phyloP scores from a whole-genome alignment of 2,113 vertebrate species.

The Indri indri region DNA sequence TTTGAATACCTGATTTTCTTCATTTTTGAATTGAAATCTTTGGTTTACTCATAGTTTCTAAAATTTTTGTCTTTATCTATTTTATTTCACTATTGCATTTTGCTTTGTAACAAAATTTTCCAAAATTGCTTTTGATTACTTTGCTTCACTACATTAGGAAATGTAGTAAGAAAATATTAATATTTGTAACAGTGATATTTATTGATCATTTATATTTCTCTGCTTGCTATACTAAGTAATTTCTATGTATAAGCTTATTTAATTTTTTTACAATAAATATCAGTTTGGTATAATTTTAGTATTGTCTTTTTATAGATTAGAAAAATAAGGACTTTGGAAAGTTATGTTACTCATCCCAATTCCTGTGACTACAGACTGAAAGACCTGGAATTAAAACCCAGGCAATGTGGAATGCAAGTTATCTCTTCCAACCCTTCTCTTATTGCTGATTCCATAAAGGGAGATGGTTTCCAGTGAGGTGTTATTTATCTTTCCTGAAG shows the following conservation, averaged over 20 bases:
- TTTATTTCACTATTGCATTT: not conserved
- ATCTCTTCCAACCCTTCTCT: not conserved
- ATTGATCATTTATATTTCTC: not conserved
- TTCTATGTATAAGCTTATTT: not conserved
- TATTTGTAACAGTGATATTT: not conserved
- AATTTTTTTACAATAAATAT: not conserved
- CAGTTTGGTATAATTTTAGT: not conserved
- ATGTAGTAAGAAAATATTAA: not conserved
- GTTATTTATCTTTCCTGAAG: not conserved
- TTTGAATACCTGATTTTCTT: not conserved
- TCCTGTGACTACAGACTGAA: not conserved
- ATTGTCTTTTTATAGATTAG: not conserved
- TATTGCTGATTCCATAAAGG: not conserved
- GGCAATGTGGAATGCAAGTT: not conserved
- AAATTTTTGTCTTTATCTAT: not conserved
- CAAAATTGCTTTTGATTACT: not conserved
- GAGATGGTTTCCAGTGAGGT: not conserved
- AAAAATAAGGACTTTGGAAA: not conserved
- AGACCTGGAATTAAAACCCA: not conserved
- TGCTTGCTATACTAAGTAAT: not conserved
- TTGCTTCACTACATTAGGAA: not conserved
- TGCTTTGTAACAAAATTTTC: not conserved
- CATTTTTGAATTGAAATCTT: not conserved
- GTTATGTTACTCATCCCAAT: not conserved
- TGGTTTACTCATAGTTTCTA: not conserved